phyloP scores from a whole-genome alignment of 2,113 vertebrate species.

The Osmerus eperlanus region DNA sequence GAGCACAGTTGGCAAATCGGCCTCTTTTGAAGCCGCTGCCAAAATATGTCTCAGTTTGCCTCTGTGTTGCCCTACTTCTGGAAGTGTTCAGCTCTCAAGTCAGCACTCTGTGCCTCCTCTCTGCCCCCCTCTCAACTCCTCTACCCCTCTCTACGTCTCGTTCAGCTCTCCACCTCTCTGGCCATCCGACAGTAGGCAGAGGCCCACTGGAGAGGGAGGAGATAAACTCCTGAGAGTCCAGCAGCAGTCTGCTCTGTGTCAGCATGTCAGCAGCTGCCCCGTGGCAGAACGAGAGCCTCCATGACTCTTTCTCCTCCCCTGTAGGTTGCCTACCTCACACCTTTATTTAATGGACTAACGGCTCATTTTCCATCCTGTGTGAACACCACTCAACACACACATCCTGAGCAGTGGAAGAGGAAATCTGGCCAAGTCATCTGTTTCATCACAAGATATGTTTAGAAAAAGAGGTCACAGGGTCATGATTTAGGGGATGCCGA shows the following conservation, averaged over 20 bases:
- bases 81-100: slow-evolving; percentile 17
- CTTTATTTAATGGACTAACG: too few relatives aligned
- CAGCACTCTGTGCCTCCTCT: slow-evolving; percentile 16
- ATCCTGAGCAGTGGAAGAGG: slow-evolving; percentile 17
- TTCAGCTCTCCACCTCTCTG: slow-evolving; percentile 7
- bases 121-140: slow-evolving; percentile 9
- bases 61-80: slow-evolving; percentile 1
- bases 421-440: slow-evolving; percentile 31
- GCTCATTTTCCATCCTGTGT: not conserved
- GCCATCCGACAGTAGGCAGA: slow-evolving; percentile 13
- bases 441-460: slow-evolving; percentile 32
- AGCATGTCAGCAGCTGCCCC: slow-evolving; percentile 57
- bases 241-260: slow-evolving; percentile 54
- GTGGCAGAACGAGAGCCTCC: slow-evolving; percentile 42
- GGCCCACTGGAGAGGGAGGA: slow-evolving; percentile 37
- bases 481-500: slow-evolving; percentile 12
- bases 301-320: not conserved
- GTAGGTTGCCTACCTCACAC: not conserved
- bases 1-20: slow-evolving; percentile 1
- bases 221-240: slow-evolving; percentile 34
- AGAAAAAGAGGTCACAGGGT: not conserved
- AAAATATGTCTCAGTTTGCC: slow-evolving; percentile 18
- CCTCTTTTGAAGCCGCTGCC: slow-evolving; percentile 23
- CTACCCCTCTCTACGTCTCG: slow-evolving; percentile 11
- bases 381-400: not conserved